Evolutionary conservation across 2,113 vertebrate genomes (phyloP), one percentile per base, ranked within the genome.

Genomic region (Cavia porcellus): DNA sequence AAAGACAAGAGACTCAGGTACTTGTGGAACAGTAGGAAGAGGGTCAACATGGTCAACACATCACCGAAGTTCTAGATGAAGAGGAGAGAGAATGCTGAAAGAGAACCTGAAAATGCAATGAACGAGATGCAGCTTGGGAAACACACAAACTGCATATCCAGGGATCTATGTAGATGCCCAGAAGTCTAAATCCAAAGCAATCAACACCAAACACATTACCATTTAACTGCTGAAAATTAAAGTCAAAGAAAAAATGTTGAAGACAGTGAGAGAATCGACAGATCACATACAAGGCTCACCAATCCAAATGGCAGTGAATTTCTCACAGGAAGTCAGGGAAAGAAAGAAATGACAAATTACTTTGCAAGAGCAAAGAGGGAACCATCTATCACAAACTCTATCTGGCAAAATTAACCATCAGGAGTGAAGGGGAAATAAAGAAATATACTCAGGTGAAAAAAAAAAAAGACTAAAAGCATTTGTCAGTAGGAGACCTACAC

Each of bases 201-300:
- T 57, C 28, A 74, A 62, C 62, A 80, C 13, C 50, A 47, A 68
- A 59, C 11, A 10, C 50, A 28, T 57, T 87, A 2, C 68, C 47
- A 81, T 47, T 90, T 62, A 92, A 70, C 42, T 45, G 38, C 35
- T 92, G 47, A 83, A 94, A 96, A 70, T 17, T 91, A 77, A 91
- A 77, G 42, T 88, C 77, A 94, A 77, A 75, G 59, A 74, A 75
- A 75, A 92, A 82, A n/a, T 68, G 35, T 45, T 92, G 42, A 68
- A 77, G 66, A 77, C 20, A 42, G 32, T 75, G 59, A 61, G 35
- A 84, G 52, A 88, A 92, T n/a, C 12, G 57, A 42, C 12, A 59
- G 7, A 10, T 52, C 61, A 32, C 5, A 0, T 64, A n/a, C 7
- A 77, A 3, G 45, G 32, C 20, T 55, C 2, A 30, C 25, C 30